Conservation (phyloP, 2,113 vertebrate genomes). For the Salminus brasiliensis region DNA sequence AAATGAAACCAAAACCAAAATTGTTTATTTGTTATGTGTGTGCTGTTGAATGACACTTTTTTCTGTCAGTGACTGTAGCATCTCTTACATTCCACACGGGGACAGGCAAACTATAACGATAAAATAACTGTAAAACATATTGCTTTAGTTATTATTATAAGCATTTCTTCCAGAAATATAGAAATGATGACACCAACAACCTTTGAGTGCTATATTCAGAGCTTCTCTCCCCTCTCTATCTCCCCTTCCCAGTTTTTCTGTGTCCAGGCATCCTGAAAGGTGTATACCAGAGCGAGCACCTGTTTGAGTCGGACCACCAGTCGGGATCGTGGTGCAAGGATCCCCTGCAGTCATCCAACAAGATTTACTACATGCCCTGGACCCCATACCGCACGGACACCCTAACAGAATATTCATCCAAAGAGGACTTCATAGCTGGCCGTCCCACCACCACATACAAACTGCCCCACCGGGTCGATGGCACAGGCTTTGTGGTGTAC, state of each 20-base stretch:
- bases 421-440: slow-evolving; percentile 97
- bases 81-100: too few relatives aligned
- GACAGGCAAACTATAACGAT: too few relatives aligned
- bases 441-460: slow-evolving; percentile 98
- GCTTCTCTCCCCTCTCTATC: slow-evolving; percentile 51
- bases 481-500: slow-evolving; percentile 96
- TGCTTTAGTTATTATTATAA: too few relatives aligned
- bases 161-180: too few relatives aligned
- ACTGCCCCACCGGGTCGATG: slow-evolving; percentile 94
- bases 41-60: too few relatives aligned
- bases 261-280: slow-evolving; percentile 94
- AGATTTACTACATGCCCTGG: slow-evolving; percentile 99
- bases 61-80: too few relatives aligned
- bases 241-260: slow-evolving; percentile 88
- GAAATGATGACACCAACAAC: too few relatives aligned
- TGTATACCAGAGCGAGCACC: slow-evolving; percentile 97
- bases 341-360: slow-evolving; percentile 95
- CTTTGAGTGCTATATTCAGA: background rate
- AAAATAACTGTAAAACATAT: too few relatives aligned
- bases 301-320: slow-evolving; percentile 98
- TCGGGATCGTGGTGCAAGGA: slow-evolving; percentile 99
- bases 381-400: slow-evolving; percentile 96
- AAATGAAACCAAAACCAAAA: too few relatives aligned
- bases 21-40: too few relatives aligned
- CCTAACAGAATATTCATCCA: slow-evolving; percentile 95